Percentiles rank a stretch among this genome's conserved stretches.
Evolutionary conservation across 2,888 invertebrate species (phyloP).

Genomic region (Volucella zonaria): DNA sequence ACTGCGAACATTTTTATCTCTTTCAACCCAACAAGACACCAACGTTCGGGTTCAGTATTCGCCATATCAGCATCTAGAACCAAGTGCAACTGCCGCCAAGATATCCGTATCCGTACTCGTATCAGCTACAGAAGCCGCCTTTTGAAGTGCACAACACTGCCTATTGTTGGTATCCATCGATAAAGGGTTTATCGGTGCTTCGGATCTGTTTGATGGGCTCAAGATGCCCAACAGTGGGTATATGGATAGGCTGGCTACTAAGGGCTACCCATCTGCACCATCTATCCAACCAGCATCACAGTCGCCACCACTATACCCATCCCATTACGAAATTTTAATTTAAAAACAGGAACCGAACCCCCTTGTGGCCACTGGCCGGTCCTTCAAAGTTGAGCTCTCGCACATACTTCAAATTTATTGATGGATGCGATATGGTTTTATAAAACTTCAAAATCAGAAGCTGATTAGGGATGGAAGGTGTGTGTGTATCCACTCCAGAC

Average conservation of each 20-base stretch:
- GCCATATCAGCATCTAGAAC: neutral
- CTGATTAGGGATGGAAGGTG: conserved; percentile 67
- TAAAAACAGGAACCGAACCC: conserved; percentile 53
- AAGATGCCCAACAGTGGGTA: conserved; percentile 51
- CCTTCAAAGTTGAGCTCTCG: conserved; percentile 27
- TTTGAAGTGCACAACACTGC: conserved; percentile 70
- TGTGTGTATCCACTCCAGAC: conserved; percentile 29
- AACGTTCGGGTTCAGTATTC: conserved; percentile 6
- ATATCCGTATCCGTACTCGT: conserved; percentile 23
- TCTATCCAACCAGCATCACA: neutral
- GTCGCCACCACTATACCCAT: neutral
- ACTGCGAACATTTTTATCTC: conserved; percentile 57
- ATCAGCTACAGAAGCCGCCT: conserved; percentile 55
- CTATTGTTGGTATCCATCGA: conserved; percentile 74
- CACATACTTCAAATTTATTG: conserved; percentile 74
- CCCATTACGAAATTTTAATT: conserved; percentile 66
- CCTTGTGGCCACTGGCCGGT: conserved; percentile 10
- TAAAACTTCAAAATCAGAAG: conserved; percentile 71
- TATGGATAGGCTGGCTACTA: conserved; percentile 48
- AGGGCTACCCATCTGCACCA: conserved; percentile 32
- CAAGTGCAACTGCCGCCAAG: conserved; percentile 15
- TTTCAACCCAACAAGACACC: conserved; percentile 9
- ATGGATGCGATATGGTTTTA: conserved; percentile 74
- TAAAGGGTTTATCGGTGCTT: conserved; percentile 65
- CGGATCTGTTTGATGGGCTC: conserved; percentile 70